phyloP scores from a whole-genome alignment of 2,113 vertebrate genomes.

The Leiothrix lutea region DNA sequence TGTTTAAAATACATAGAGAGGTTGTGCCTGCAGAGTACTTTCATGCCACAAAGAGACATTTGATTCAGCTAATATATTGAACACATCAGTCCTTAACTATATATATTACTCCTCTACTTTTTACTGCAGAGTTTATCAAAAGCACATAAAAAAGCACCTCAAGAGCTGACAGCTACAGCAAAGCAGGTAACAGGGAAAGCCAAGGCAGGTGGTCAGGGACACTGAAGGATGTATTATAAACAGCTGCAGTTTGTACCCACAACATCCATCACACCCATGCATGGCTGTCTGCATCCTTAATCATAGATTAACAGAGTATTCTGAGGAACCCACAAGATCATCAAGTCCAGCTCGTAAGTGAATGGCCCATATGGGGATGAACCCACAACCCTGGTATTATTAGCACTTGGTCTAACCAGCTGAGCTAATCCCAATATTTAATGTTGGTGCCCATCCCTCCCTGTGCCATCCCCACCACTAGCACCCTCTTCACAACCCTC shows the following conservation, averaged over 20 bases:
- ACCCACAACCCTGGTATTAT: neutral
- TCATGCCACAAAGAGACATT: neutral
- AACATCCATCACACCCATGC: neutral
- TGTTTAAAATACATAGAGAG: neutral
- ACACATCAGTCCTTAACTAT: neutral
- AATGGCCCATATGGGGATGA: neutral
- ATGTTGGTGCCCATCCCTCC: neutral
- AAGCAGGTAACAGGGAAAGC: neutral
- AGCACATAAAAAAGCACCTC: neutral
- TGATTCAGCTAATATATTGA: neutral
- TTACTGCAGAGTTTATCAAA: neutral
- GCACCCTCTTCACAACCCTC: neutral
- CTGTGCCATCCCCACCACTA: neutral
- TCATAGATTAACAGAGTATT: neutral
- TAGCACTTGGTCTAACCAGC: neutral
- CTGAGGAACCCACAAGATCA: neutral
- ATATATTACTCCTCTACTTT: neutral
- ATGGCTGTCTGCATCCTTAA: neutral
- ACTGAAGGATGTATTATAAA: neutral
- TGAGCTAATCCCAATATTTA: neutral
- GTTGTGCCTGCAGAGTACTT: accelerated
- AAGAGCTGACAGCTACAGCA: neutral
- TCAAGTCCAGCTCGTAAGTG: neutral
- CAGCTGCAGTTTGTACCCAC: neutral
- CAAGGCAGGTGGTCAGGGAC: neutral